Conservation (phyloP, 2,888 invertebrate genomes). For the Trissolcus japonicus region DNA sequence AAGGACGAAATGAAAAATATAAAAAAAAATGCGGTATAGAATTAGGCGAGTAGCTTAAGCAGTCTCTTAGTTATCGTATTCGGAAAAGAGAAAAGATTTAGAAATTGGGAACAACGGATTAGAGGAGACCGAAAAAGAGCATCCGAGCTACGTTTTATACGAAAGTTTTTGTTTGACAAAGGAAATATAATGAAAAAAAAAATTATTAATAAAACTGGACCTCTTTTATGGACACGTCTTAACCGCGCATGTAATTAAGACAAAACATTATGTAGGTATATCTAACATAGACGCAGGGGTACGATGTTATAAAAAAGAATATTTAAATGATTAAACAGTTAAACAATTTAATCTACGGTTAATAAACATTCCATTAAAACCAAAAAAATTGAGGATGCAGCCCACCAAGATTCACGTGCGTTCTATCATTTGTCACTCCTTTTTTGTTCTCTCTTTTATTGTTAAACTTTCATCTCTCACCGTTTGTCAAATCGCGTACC, state of each 20-base stretch:
- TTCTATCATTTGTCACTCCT: conserved; percentile 3
- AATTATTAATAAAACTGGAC: too few species aligned
- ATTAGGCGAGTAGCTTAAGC: background rate
- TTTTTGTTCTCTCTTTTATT: background rate
- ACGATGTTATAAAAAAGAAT: conserved; percentile 39
- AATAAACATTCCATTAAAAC: conserved; percentile 50
- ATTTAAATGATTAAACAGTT: conserved; percentile 29
- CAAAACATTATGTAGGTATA: conserved; percentile 16
- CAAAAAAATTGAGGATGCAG: conserved; percentile 16
- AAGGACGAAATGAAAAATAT: too few species aligned
- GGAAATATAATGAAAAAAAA: background rate
- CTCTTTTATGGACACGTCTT: conserved; percentile 24
- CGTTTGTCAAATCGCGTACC: background rate
- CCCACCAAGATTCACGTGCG: conserved; percentile 16
- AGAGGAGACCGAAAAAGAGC: background rate
- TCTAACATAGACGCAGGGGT: conserved; percentile 40
- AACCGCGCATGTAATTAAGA: conserved; percentile 25
- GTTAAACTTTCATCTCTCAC: background rate
- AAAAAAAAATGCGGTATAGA: too few species aligned
- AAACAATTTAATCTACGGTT: conserved; percentile 33
- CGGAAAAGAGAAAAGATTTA: conserved; percentile 1
- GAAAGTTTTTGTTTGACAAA: background rate
- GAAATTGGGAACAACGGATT: conserved; percentile 2
- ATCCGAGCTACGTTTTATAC: background rate
- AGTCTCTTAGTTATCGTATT: background rate